Conservation (phyloP, 1,140 invertebrate genomes). For the Cyphomyrmex costatus region DNA sequence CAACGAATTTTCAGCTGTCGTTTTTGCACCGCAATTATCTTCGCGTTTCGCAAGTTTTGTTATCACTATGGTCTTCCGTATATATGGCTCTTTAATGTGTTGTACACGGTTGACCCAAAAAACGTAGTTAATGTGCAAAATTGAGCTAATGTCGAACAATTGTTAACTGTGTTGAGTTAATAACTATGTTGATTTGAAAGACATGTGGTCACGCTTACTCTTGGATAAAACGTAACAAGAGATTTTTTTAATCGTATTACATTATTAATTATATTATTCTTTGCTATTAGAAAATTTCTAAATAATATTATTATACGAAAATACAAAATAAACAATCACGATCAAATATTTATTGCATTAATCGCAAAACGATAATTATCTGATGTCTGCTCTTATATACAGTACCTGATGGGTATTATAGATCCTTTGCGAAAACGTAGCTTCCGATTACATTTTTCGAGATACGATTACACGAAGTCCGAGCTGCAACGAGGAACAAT, state of each 20-base stretch:
- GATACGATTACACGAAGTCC: conserved; percentile 26
- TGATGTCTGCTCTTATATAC: neutral
- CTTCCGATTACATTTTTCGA: conserved; percentile 33
- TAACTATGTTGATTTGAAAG: neutral
- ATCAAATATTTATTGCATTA: neutral
- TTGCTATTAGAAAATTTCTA: neutral
- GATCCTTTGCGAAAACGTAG: conserved; percentile 2
- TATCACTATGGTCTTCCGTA: neutral
- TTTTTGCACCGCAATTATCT: conserved; percentile 11
- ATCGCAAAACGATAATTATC: neutral
- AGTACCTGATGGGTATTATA: neutral
- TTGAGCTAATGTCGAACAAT: neutral
- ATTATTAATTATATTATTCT: neutral
- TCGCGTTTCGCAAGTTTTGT: neutral
- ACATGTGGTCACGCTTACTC: neutral
- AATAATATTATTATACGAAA: neutral
- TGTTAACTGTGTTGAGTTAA: neutral
- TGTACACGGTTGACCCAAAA: neutral
- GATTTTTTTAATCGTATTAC: neutral
- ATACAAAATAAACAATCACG: neutral
- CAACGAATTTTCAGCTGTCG: neutral
- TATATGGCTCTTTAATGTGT: neutral
- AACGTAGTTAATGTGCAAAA: conserved; percentile 17
- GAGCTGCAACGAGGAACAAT: conserved; percentile 33
- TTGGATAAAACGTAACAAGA: neutral